Conservation (phyloP, 2,797 vertebrate genomes). For the Rhinogobio ventralis region DNA sequence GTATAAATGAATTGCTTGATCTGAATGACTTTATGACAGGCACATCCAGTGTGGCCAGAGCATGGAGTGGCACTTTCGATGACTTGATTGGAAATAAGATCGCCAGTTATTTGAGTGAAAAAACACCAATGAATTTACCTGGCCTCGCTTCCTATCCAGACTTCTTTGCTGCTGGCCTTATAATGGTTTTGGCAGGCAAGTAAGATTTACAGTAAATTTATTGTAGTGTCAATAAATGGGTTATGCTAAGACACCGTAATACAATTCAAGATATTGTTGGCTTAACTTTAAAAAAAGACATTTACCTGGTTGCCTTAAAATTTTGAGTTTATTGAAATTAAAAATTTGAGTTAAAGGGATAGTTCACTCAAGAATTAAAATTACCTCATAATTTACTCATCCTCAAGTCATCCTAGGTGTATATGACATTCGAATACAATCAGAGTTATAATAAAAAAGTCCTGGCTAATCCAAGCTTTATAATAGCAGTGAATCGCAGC, state of each 20-base stretch:
- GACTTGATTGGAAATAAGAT: constrained; percentile 83
- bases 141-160: constrained; percentile 86
- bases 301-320: too few relatives aligned
- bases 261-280: neutral
- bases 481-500: too few relatives aligned
- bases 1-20: neutral
- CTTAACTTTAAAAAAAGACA: too few relatives aligned
- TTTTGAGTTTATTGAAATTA: too few relatives aligned
- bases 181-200: constrained; percentile 83
- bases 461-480: too few relatives aligned
- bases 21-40: constrained; percentile 70
- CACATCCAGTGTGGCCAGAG: constrained; percentile 86
- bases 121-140: constrained; percentile 74
- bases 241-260: neutral
- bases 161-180: constrained; percentile 84
- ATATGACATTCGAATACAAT: too few relatives aligned
- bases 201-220: constrained; percentile 36
- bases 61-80: constrained; percentile 89
- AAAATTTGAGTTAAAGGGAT: too few relatives aligned
- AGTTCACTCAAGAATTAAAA: too few relatives aligned
- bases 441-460: too few relatives aligned
- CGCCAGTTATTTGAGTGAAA: constrained; percentile 70
- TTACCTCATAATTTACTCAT: too few relatives aligned
- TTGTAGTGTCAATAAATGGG: neutral
- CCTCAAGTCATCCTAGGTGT: too few relatives aligned